phyloP scores from a whole-genome alignment of 2,113 vertebrate species.

The Tetrao urogallus region DNA sequence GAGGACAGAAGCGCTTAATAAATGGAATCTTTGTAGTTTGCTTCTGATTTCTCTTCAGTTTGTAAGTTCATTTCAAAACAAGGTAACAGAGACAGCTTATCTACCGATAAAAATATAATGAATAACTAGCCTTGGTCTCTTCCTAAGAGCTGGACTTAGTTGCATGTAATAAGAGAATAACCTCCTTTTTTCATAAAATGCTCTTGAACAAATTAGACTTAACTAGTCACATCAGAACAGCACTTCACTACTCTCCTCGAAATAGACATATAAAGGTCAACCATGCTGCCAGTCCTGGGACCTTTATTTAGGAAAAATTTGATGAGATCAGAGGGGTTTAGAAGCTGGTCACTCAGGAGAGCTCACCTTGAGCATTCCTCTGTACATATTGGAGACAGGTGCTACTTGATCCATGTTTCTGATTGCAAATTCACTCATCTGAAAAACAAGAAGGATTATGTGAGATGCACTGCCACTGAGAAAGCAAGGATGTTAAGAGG shows the following conservation, averaged over 20 bases:
- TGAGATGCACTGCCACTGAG: not conserved
- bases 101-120: not conserved
- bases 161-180: not conserved
- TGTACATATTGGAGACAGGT: slow-evolving; percentile 77
- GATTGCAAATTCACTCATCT: slow-evolving; percentile 85
- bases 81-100: not conserved
- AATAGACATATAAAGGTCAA: not conserved
- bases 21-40: not conserved
- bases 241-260: not conserved
- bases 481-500: not conserved
- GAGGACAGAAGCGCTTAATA: not conserved
- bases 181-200: not conserved
- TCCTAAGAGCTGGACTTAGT: not conserved
- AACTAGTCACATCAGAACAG: not conserved
- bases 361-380: slow-evolving; percentile 86
- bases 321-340: not conserved
- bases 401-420: slow-evolving; percentile 89
- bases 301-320: not conserved
- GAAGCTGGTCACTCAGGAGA: not conserved
- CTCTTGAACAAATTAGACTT: not conserved
- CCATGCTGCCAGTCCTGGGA: not conserved
- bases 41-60: not conserved
- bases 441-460: slow-evolving; percentile 3
- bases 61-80: not conserved
- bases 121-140: not conserved